Conservation (phyloP, 2,888 invertebrate genomes). For the Agrotis segetum region DNA sequence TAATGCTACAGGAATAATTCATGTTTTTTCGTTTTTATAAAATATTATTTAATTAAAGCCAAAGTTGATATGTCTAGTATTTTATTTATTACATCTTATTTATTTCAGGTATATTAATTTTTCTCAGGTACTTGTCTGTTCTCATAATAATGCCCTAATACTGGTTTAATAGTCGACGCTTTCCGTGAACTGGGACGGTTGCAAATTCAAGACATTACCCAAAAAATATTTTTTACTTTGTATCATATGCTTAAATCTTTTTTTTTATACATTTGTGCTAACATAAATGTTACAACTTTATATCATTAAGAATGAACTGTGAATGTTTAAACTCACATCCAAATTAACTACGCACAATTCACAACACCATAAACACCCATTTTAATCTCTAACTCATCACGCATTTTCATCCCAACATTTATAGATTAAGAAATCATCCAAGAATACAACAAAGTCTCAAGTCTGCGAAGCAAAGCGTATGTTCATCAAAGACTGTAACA, state of each 20-base stretch:
- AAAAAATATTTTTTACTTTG: too few species aligned
- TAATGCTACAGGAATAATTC: background rate
- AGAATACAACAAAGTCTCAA: conserved; percentile 70
- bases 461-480: conserved; percentile 85
- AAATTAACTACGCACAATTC: background rate
- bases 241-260: too few species aligned
- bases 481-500: conserved; percentile 88
- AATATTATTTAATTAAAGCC: conserved; percentile 36
- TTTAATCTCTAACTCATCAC: background rate
- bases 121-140: background rate
- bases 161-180: background rate
- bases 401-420: conserved; percentile 40
- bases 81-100: conserved; percentile 20
- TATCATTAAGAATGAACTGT: background rate
- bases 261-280: background rate
- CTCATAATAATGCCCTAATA: background rate
- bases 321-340: too few species aligned
- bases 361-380: background rate
- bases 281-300: background rate
- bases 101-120: background rate
- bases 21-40: conserved; percentile 1
- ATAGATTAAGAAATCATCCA: conserved; percentile 67
- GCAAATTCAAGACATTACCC: too few species aligned
- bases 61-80: conserved; percentile 19
- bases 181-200: background rate